phyloP scores from a whole-genome alignment of 2,113 vertebrate genomes.

The Crypturellus undulatus region DNA sequence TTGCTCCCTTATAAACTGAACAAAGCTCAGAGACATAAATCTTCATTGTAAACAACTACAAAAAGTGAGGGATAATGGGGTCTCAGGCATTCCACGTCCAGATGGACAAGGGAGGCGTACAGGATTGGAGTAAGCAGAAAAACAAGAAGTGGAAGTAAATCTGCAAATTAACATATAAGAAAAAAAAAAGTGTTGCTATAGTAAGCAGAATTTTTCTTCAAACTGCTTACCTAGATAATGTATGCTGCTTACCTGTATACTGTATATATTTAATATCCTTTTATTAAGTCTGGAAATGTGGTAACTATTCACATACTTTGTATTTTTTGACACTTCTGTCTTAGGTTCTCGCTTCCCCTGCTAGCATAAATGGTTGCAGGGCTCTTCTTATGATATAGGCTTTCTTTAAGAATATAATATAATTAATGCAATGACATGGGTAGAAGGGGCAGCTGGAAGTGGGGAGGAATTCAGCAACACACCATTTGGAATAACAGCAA shows the following conservation, averaged over 20 bases:
- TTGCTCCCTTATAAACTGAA: background rate
- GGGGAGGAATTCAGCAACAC: background rate
- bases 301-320: background rate
- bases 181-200: background rate
- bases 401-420: background rate
- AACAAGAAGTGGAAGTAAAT: background rate
- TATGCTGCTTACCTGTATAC: no score
- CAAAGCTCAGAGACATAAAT: background rate
- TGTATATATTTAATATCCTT: background rate
- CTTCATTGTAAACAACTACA: background rate
- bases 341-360: constrained; percentile 49
- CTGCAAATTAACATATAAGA: background rate
- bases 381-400: background rate
- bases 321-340: background rate
- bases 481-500: background rate
- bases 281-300: background rate
- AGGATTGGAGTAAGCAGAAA: background rate
- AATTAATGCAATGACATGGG: background rate
- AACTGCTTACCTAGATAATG: no score
- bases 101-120: background rate
- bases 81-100: background rate
- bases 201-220: background rate
- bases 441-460: background rate
- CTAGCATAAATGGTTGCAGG: background rate
- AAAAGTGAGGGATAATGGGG: background rate